Base-by-base conservation (phyloP, 2,113 vertebrate species). In the Sinocyclocheilus grahami region DNA sequence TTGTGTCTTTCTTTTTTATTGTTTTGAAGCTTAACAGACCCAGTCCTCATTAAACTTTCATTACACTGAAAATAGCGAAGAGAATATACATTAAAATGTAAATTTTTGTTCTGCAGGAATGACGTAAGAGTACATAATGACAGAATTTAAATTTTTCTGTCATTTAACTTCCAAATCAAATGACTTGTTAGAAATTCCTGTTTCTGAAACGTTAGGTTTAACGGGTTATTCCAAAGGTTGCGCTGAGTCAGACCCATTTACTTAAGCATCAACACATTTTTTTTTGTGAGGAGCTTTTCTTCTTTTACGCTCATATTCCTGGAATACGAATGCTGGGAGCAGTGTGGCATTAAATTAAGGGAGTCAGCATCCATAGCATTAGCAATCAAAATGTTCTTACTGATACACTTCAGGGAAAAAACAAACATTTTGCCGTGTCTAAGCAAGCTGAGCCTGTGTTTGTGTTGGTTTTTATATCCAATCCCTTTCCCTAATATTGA, bases 311-410 rank as follows among this genome's bases (percentile, higher is more conserved):
- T 62, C 76, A 55, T 67, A 74, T 58, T 78, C 24, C 20, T n/a
- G 20, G 42, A 58, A n/a, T 71, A 58, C 55, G 63, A 86, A 83
- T 10, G 33, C 58, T 48, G 67, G 18, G 58, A 89, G 65, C 77
- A 77, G n/a, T 78, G 78, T 71, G 85, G 24, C 85, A 81, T 86
- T 86, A 84, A 86, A 84, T 84, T 75, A 84, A 83, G 62, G 46
- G 60, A 86, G 80, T 51, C 42, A 74, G 60, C 67, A 69, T 46
- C 78, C 27, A 39, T 71, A 76, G 85, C 75, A 76, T 75, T 65
- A 84, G 75, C 75, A 60, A 63, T 37, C 55, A 69, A 86, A 84
- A 84, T 69, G 60, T 67, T 88, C 72, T 55, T 42, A 79, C 22
- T 11, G 75, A 81, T 46, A 88, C 55, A 83, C 82, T 62, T 24